These are phyloP conservation scores for Actinostola sp. DNA, from an alignment of 92 coral and sea anemone genomes.

Conservation along the genomic window DNA sequence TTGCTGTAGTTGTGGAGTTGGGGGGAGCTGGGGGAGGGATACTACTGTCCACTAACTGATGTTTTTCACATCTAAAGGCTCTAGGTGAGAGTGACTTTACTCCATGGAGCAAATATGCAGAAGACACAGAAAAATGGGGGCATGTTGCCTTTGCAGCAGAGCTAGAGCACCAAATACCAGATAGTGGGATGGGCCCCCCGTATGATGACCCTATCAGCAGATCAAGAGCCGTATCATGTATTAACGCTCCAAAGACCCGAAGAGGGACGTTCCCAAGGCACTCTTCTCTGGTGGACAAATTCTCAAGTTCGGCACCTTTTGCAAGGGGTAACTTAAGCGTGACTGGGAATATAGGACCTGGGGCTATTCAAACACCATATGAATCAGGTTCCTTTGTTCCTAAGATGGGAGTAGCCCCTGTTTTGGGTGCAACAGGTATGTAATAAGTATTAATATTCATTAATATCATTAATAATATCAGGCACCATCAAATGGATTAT, in stretches of 20 bases:
- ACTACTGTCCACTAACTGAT: too few relatives aligned
- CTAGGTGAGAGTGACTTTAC: slow-evolving; percentile 77
- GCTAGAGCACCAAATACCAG: slow-evolving; percentile 53
- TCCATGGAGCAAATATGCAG: slow-evolving; percentile 97
- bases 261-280: slow-evolving; percentile 50
- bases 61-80: slow-evolving; percentile 24
- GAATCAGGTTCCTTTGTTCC: not conserved
- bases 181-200: slow-evolving; percentile 38
- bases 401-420: slow-evolving; percentile 22
- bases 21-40: too few relatives aligned
- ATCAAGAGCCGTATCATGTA: slow-evolving; percentile 72
- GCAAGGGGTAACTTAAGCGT: slow-evolving; percentile 47
- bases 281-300: slow-evolving; percentile 55
- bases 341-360: slow-evolving; percentile 29
- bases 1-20: too few relatives aligned
- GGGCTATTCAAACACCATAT: not conserved
- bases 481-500: slow-evolving; percentile 22
- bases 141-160: slow-evolving; percentile 74
- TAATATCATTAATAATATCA: not conserved
- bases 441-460: not conserved
- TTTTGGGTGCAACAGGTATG: slow-evolving; percentile 52
- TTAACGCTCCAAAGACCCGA: slow-evolving; percentile 51
- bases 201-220: slow-evolving; percentile 49
- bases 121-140: slow-evolving; percentile 94
- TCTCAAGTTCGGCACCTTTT: slow-evolving; percentile 80